Evolutionary conservation across 1,140 invertebrate genomes (phyloP), one percentile per base, ranked within the genome.

Genomic region (Chironomus striatipennis): DNA sequence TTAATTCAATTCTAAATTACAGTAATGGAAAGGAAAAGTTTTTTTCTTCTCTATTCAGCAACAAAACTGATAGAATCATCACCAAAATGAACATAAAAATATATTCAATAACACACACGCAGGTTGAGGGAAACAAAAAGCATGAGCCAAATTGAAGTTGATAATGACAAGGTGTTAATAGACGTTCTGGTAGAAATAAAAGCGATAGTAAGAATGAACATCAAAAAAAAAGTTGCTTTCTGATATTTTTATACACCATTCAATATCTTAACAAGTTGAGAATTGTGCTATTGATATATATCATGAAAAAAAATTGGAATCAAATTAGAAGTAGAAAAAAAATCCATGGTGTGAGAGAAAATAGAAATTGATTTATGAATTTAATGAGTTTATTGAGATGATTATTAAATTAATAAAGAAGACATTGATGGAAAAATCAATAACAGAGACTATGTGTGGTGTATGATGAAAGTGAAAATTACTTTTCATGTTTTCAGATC

Each of bases 111-210:
- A 57, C 47, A 57, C 12, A 57, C n/a, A n/a, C n/a, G 47, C n/a
- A 57, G 9, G 15, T 57, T 57, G 47, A n/a, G n/a, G n/a, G n/a
- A n/a, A n/a, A n/a, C n/a, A 57, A 57, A 47, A 57, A 57, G 12
- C 12, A n/a, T 12, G 12, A 57, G n/a, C n/a, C 5, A 57, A 57
- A 57, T 57, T 57, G n/a, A 57, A 57, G 47, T 57, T 15, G 47
- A 57, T 57, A 57, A 17, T 70, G 65, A 70, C 65, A 70, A 70
- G 65, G 65, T 70, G 65, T 70, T 70, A 70, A 70, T 21, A 57
- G 47, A 12, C 5, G 24, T 34, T 34, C 24, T 34, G 12, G 12
- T n/a, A 57, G 47, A 57, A 2, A 34, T 34, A 34, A 34, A 34
- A 34, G 24, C 47, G n/a, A n/a, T n/a, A n/a, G n/a, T n/a, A n/a